A percentile compares a stretch with the other conserved stretches of the same genome.
Conservation (phyloP, 2,113 vertebrate genomes). For the Solea solea region DNA sequence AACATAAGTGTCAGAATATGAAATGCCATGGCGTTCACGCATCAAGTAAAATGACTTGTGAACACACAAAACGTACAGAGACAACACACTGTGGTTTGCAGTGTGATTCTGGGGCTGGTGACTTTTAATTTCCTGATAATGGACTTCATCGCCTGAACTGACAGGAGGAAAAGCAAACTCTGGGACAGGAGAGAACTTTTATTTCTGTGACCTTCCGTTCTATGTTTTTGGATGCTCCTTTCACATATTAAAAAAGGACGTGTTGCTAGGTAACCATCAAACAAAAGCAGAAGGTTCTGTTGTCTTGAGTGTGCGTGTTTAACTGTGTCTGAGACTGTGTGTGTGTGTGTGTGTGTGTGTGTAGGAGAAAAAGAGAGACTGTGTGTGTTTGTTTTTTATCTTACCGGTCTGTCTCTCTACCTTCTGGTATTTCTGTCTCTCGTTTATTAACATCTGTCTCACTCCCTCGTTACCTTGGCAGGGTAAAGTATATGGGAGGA, state of each 20-base stretch:
- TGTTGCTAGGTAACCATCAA: conserved; percentile 60
- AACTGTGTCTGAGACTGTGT: conserved; percentile 18
- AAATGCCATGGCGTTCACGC: no score
- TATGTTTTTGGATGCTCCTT: conserved; percentile 33
- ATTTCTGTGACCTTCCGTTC: conserved; percentile 25
- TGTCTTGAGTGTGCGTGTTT: conserved; percentile 16
- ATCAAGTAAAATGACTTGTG: no score
- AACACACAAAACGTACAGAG: no score
- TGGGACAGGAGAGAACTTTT: conserved; percentile 12
- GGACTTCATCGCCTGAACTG: no score
- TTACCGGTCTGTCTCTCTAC: conserved; percentile 30
- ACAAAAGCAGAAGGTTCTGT: conserved; percentile 29
- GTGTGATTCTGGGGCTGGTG: no score
- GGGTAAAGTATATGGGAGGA: conserved; percentile 4
- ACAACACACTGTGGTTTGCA: no score
- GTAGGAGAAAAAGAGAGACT: background rate
- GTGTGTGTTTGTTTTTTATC: conserved; percentile 30
- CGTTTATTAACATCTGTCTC: conserved; percentile 39
- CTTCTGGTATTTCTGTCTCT: conserved; percentile 48
- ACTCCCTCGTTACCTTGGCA: conserved; percentile 44
- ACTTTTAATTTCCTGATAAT: no score
- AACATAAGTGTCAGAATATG: no score
- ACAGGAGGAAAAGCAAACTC: background rate
- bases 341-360: conserved; percentile 29
- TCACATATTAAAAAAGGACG: conserved; percentile 13